phyloP scores from a whole-genome alignment of 1,140 invertebrate species.

The Teleopsis dalmanni region DNA sequence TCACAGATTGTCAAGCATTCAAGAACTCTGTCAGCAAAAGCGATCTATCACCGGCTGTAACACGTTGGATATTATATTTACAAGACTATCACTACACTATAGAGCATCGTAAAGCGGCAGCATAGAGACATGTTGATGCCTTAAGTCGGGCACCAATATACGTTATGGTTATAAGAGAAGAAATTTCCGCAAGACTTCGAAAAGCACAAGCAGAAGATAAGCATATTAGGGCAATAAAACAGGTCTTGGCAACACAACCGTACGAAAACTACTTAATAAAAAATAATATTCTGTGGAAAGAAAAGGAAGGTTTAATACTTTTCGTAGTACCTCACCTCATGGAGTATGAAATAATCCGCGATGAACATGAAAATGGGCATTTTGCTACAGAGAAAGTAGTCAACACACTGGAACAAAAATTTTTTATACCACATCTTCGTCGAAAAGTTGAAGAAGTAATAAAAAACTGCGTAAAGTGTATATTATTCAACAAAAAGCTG shows the following conservation, averaged over 20 bases:
- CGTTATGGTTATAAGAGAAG: neutral
- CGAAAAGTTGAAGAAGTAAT: constrained; percentile 29
- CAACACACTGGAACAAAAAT: constrained; percentile 35
- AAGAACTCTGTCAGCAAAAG: constrained; percentile 28
- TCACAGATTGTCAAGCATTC: constrained; percentile 32
- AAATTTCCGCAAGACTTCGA: neutral
- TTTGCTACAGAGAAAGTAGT: constrained; percentile 39
- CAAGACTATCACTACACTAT: constrained; percentile 43
- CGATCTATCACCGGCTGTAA: constrained; percentile 25
- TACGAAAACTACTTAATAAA: neutral
- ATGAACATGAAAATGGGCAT: constrained; percentile 27
- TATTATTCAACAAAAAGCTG: constrained; percentile 22
- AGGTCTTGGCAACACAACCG: neutral
- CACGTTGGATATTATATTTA: constrained; percentile 41
- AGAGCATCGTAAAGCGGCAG: constrained; percentile 30
- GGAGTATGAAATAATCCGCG: constrained; percentile 6
- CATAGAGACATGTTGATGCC: constrained; percentile 38
- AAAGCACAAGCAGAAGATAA: constrained; percentile 1
- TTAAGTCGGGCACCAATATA: constrained; percentile 35
- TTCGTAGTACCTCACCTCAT: neutral
- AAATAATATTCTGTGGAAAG: constrained; percentile 4
- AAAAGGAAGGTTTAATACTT: neutral
- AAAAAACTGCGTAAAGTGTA: constrained; percentile 28
- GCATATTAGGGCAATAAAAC: neutral
- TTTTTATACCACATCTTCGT: constrained; percentile 33